These are phyloP conservation scores for Melospiza georgiana DNA, from an alignment of 2,113 vertebrate species.

Conservation along the genomic window DNA sequence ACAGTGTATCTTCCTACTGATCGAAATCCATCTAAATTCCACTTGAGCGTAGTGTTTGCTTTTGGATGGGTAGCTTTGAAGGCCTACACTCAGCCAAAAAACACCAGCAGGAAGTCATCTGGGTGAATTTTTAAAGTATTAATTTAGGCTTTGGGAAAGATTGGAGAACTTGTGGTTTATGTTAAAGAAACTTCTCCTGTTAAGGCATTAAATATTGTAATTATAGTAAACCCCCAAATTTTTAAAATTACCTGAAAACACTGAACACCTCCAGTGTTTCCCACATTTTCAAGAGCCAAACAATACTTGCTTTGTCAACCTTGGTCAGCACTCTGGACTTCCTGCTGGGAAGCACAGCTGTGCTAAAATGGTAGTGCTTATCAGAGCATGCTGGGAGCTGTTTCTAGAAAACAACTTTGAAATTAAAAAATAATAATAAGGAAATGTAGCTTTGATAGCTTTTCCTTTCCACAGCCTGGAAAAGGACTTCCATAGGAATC, in stretches of 20 bases:
- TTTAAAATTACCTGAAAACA: background rate
- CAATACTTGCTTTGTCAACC: background rate
- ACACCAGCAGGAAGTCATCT: background rate
- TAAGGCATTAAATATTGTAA: background rate
- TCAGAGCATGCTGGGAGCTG: background rate
- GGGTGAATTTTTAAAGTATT: background rate
- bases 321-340: background rate
- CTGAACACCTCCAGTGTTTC: background rate
- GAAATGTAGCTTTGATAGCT: background rate
- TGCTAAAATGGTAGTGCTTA: background rate
- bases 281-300: background rate
- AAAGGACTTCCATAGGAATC: background rate
- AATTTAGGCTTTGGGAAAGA: background rate
- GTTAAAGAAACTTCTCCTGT: background rate
- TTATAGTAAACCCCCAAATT: rapidly evolving
- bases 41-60: background rate
- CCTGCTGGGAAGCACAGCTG: background rate
- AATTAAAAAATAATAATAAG: background rate
- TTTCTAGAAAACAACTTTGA: background rate
- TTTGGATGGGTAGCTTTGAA: background rate
- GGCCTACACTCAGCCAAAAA: background rate
- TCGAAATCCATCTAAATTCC: background rate
- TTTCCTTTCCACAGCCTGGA: background rate
- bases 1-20: background rate
- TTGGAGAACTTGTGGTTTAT: background rate